These are phyloP conservation scores for Heptranchias perlo DNA, from an alignment of 2,113 vertebrate genomes.

Conservation along the genomic window DNA sequence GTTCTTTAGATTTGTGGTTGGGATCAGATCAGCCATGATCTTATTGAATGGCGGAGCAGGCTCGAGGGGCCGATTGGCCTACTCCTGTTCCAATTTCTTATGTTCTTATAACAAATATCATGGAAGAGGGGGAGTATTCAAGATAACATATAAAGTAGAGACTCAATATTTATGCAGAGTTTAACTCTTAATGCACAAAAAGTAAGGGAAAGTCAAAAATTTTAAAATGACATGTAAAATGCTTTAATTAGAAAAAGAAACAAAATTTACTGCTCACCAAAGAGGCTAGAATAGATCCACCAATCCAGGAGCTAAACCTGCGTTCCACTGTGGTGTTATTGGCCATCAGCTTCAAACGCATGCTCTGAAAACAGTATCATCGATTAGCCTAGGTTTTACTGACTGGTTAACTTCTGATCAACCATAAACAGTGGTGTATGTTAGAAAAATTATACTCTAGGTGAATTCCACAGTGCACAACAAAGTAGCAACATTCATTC, in stretches of 20 bases:
- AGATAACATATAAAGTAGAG: background rate
- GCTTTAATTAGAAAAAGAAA: background rate
- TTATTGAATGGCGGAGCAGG: too few relatives aligned
- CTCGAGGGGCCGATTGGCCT: too few relatives aligned
- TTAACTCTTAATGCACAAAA: background rate
- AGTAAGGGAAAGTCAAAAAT: too few relatives aligned
- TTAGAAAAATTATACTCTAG: background rate
- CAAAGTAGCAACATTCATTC: background rate
- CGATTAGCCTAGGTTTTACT: background rate
- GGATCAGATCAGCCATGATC: too few relatives aligned
- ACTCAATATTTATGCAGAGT: background rate
- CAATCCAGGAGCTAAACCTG: constrained; percentile 94
- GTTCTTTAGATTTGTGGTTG: too few relatives aligned
- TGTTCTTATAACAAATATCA: too few relatives aligned
- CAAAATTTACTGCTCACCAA: constrained; percentile 63
- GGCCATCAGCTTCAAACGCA: constrained; percentile 94
- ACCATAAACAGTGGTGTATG: background rate
- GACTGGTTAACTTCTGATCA: background rate
- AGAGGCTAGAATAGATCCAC: constrained; percentile 94
- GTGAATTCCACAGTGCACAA: background rate
- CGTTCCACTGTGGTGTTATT: constrained; percentile 96
- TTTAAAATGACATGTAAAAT: background rate
- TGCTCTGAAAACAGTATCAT: constrained; percentile 68
- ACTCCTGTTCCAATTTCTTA: too few relatives aligned
- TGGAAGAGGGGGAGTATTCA: background rate